These are phyloP conservation scores for Orthochromis malagaraziensis DNA, from an alignment of 2,113 vertebrate genomes.

Conservation along the genomic window DNA sequence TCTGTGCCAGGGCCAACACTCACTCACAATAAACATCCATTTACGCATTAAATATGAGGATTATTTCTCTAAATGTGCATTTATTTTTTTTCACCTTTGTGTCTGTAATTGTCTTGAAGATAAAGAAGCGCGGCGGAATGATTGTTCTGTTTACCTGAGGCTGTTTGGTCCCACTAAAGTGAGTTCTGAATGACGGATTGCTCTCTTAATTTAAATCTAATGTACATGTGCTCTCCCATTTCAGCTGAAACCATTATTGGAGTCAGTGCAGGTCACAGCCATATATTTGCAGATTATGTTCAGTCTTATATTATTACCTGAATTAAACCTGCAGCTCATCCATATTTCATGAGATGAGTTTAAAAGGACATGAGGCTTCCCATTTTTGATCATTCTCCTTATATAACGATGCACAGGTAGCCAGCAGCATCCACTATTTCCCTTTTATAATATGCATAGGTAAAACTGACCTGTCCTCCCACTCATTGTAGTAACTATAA, in stretches of 20 bases:
- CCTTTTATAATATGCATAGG: neutral
- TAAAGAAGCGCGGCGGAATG: neutral
- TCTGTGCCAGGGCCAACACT: neutral
- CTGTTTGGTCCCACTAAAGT: neutral
- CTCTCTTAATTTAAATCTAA: neutral
- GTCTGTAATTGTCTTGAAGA: neutral
- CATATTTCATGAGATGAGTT: neutral
- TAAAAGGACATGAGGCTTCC: neutral
- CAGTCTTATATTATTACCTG: neutral
- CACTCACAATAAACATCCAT: neutral
- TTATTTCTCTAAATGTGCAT: conserved; percentile 8
- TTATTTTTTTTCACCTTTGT: neutral
- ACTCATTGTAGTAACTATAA: neutral
- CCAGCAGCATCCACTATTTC: neutral
- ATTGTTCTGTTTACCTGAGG: neutral
- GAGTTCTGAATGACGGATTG: neutral
- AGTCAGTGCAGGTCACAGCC: neutral
- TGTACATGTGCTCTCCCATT: neutral
- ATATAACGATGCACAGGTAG: neutral
- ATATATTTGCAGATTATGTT: neutral
- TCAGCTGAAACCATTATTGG: neutral
- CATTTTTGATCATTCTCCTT: neutral
- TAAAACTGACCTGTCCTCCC: neutral
- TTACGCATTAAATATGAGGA: neutral
- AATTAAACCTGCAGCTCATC: neutral